Percentiles rank a stretch among this genome's conserved stretches.
These are phyloP conservation scores for Heliocidaris erythrogramma DNA, from an alignment of 35 echinoderm and acorn worm species.

Conservation along the genomic window DNA sequence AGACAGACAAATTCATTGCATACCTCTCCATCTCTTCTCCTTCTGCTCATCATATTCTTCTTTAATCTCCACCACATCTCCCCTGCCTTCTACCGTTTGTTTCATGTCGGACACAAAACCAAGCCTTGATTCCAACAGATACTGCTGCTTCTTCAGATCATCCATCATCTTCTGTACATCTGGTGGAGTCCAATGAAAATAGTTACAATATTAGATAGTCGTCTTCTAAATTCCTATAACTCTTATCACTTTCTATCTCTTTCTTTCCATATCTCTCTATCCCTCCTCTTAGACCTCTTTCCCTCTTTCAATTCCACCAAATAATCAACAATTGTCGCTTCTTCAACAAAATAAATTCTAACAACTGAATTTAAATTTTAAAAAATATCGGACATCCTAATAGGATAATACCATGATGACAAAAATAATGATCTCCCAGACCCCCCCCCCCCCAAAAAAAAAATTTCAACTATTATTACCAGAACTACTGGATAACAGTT, in stretches of 20 bases:
- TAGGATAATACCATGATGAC: too few species aligned
- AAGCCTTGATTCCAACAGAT: constrained; percentile 81
- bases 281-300: too few species aligned
- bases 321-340: too few species aligned
- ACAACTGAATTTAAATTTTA: too few species aligned
- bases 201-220: not conserved
- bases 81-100: constrained; percentile 45
- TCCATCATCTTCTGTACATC: constrained; percentile 63
- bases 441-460: too few species aligned
- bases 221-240: not conserved
- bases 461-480: too few species aligned
- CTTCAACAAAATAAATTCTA: too few species aligned
- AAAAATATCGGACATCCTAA: too few species aligned
- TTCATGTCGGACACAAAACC: constrained; percentile 79
- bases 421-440: too few species aligned
- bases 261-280: not conserved
- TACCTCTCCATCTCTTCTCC: constrained; percentile 88
- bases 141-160: constrained; percentile 61
- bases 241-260: not conserved
- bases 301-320: too few species aligned
- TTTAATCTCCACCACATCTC: constrained; percentile 83
- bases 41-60: constrained; percentile 83
- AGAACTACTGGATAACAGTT: too few species aligned
- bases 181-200: constrained; percentile 2
- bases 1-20: not conserved